phyloP scores from a whole-genome alignment of 2,888 invertebrate genomes.

The Synergus gifuensis region DNA sequence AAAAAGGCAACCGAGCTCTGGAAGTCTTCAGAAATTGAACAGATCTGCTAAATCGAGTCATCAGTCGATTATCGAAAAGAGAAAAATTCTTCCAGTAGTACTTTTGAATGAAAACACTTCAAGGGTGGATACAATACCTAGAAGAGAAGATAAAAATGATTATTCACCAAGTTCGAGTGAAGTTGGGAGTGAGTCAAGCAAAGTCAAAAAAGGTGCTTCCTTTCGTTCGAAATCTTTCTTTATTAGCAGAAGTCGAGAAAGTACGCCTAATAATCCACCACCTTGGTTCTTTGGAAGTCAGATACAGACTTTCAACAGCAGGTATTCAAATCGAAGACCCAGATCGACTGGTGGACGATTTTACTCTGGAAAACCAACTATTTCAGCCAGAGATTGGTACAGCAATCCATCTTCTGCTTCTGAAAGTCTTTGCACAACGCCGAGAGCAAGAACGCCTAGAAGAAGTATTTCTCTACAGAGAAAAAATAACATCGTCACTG shows the following conservation, averaged over 20 bases:
- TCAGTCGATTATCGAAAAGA: neutral
- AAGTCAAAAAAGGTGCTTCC: neutral
- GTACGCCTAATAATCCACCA: neutral
- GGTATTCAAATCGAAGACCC: neutral
- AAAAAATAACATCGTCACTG: neutral
- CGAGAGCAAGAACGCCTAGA: neutral
- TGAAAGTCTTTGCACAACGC: constrained; percentile 29
- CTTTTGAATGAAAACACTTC: neutral
- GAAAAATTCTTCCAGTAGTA: neutral
- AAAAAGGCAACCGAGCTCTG: neutral
- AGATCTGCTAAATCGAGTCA: neutral
- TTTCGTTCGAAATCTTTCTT: neutral
- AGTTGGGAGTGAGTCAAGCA: constrained; percentile 9
- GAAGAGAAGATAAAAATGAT: neutral
- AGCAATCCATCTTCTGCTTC: constrained; percentile 31
- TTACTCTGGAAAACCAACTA: neutral
- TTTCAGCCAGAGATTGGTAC: neutral
- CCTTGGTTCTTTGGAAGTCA: constrained; percentile 9
- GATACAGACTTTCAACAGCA: neutral
- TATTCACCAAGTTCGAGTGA: constrained; percentile 26
- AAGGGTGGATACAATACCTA: neutral
- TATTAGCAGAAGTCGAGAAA: neutral
- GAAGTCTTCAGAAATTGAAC: constrained; percentile 21
- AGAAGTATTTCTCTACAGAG: neutral
- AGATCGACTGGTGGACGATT: neutral